Base-by-base conservation (phyloP, 2,113 vertebrate genomes). In the Prinia subflava region DNA sequence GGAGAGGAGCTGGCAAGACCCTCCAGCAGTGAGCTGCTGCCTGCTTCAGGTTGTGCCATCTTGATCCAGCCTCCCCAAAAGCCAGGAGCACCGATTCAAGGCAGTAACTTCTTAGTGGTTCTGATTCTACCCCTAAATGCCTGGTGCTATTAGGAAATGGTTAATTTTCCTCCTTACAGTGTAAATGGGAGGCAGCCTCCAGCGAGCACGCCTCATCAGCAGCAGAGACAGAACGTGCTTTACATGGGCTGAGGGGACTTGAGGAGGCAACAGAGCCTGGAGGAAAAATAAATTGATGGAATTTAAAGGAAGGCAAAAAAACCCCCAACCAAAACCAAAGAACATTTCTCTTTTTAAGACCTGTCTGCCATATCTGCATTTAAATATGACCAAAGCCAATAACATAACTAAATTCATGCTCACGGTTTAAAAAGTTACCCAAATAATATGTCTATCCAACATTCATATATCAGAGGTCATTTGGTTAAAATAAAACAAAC, bases 171-270 rank as follows among this genome's bases (percentile, higher is more conserved):
- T 60, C 35, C 27, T 55, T 30, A 15, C 35, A 7, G 9, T 2
- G 11, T 19, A 37, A n/a, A 22, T 1, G 24, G 59, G 39, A 55
- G 37, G 50, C 59, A 39, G 47, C 39, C 35, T 10, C 4, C 57
- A 49, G 56, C 0, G 2, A 47, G 41, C 5, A 8, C 46, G 4
- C 21, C 44, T 19, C 13, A n/a, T 75, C 39, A 63, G 50, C 0
- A 0, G 55, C 75, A 17, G n/a, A 15, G 33, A 65, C 16, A 5
- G 1, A 18, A 19, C 0, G 0, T 13, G 56, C 49, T 59, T 33
- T 9, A 59, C 23, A 20, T 0, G 2, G 4, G n/a, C 19, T 5
- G 74, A 31, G 30, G 4, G 17, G 21, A 33, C 24, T 10, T 30
- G 14, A 55, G 42, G 52, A 53, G 27, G 47, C 44, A n/a, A 65